phyloP scores from a whole-genome alignment of 1,140 invertebrate species.

The Pogonognathellus flavescens region DNA sequence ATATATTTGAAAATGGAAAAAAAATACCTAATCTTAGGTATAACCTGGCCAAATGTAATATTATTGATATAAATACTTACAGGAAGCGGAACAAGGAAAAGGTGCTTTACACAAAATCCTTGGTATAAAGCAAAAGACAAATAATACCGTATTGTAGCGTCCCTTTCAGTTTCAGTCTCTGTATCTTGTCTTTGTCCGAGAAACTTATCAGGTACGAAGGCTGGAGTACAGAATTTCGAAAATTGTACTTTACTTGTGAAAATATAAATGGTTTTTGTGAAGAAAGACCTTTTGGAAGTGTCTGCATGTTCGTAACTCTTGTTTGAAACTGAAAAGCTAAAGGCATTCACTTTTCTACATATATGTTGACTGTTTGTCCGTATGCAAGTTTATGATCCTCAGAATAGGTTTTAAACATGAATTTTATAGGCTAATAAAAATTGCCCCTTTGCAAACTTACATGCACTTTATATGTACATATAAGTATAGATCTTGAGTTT shows the following conservation, averaged over 20 bases:
- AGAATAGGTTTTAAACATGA: constrained; percentile 60
- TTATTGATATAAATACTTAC: too few relatives aligned
- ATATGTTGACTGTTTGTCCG: constrained; percentile 48
- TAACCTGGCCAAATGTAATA: too few relatives aligned
- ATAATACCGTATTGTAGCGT: too few relatives aligned
- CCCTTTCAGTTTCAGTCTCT: background rate
- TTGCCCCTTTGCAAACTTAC: constrained; percentile 57
- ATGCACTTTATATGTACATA: background rate
- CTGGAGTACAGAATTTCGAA: background rate
- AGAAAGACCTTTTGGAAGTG: background rate
- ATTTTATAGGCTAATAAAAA: constrained; percentile 64
- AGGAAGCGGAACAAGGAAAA: too few relatives aligned
- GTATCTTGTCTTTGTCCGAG: background rate
- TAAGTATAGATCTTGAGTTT: constrained; percentile 19
- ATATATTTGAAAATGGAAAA: too few relatives aligned
- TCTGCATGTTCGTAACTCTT: constrained; percentile 28
- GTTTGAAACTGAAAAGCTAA: constrained; percentile 30
- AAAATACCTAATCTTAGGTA: too few relatives aligned
- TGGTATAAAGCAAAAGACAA: too few relatives aligned
- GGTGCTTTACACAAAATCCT: too few relatives aligned
- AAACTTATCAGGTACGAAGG: background rate
- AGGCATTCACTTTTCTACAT: constrained; percentile 27
- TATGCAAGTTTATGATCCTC: constrained; percentile 47
- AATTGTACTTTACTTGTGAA: background rate
- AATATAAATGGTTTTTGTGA: background rate